Evolutionary conservation across 2,113 vertebrate species (phyloP).

Genomic region (Erinaceus europaeus): DNA sequence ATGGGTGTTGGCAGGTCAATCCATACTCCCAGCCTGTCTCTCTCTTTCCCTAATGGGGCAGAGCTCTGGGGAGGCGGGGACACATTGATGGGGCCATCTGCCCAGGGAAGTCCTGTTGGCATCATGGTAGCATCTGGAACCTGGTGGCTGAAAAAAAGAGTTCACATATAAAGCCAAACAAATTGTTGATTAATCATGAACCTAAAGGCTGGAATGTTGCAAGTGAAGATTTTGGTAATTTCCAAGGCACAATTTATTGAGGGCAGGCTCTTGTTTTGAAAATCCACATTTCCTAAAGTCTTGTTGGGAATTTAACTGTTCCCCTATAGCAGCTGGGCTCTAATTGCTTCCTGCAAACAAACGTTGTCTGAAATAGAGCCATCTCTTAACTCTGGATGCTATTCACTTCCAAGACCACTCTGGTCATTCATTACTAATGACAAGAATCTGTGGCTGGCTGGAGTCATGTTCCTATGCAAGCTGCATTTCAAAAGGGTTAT

Average conservation of each 20-base stretch:
- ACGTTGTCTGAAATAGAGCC: slow-evolving; percentile 53
- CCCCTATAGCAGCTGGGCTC: slow-evolving; percentile 32
- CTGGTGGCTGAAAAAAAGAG: too few relatives aligned
- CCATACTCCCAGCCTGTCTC: too few relatives aligned
- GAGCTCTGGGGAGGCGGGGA: too few relatives aligned
- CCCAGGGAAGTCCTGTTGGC: too few relatives aligned
- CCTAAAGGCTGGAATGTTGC: too few relatives aligned
- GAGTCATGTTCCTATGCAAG: background rate
- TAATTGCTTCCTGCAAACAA: slow-evolving; percentile 59
- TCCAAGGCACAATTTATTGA: slow-evolving; percentile 39
- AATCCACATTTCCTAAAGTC: slow-evolving; percentile 28
- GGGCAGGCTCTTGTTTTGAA: slow-evolving; percentile 8
- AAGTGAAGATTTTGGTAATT: too few relatives aligned
- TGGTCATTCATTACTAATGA: slow-evolving; percentile 62
- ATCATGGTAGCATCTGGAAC: too few relatives aligned
- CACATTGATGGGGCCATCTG: too few relatives aligned
- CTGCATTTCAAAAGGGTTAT: slow-evolving; percentile 34
- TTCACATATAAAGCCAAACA: too few relatives aligned
- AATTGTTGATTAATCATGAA: too few relatives aligned
- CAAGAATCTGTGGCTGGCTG: slow-evolving; percentile 26
- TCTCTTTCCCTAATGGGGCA: too few relatives aligned
- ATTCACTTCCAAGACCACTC: slow-evolving; percentile 38
- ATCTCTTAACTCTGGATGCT: slow-evolving; percentile 17
- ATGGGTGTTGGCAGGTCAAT: too few relatives aligned
- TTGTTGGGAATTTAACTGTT: background rate